phyloP scores from a whole-genome alignment of 37 sponge, comb jelly and placozoan genomes.

The Hormiphora californensis region DNA sequence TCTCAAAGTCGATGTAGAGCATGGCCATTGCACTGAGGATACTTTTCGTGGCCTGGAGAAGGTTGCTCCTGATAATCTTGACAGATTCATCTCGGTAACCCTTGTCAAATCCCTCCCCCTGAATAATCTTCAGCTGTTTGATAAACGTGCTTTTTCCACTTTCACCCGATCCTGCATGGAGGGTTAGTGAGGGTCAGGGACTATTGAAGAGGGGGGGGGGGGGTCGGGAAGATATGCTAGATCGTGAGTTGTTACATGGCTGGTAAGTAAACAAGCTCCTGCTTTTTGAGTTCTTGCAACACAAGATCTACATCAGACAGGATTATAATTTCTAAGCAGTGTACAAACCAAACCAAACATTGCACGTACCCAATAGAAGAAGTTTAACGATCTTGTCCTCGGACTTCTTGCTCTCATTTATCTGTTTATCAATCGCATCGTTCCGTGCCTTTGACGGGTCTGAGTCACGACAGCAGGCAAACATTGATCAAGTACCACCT shows the following conservation, averaged over 20 bases:
- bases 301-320: too few species aligned
- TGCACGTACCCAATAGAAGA: background rate
- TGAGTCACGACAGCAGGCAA: too few species aligned
- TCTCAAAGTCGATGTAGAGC: slow-evolving; percentile 15
- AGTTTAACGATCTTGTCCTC: slow-evolving; percentile 43
- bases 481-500: too few species aligned
- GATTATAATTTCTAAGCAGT: too few species aligned
- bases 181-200: background rate
- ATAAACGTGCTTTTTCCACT: slow-evolving; percentile 38
- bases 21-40: slow-evolving; percentile 3
- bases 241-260: too few species aligned
- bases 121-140: slow-evolving; percentile 25
- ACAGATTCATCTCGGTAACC: background rate
- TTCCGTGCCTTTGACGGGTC: too few species aligned
- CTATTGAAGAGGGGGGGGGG: background rate
- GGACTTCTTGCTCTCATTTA: background rate
- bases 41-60: background rate
- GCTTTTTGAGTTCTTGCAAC: too few species aligned
- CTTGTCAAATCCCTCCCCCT: background rate
- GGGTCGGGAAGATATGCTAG: too few species aligned
- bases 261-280: background rate
- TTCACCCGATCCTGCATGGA: background rate
- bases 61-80: background rate
- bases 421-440: background rate
- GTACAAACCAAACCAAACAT: background rate